Conservation (phyloP, 2,888 invertebrate genomes). For the Drosophila nr. perissopoda region DNA sequence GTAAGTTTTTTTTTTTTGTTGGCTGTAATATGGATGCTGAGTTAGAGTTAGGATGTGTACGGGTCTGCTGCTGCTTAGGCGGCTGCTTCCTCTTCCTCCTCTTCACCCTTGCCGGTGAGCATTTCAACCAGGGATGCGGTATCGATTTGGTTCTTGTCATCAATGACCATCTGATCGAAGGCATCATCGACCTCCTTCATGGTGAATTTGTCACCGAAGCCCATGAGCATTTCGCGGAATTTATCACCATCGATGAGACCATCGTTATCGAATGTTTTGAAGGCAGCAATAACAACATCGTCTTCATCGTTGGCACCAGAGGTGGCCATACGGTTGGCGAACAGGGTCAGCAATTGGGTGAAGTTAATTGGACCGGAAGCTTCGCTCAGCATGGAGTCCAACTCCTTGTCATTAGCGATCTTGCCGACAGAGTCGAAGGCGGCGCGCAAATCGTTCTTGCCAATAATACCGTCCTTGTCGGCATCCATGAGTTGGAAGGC, state of each 20-base stretch:
- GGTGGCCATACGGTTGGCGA: constrained; percentile 96
- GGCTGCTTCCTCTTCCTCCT: constrained; percentile 88
- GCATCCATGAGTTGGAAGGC: constrained; percentile 98
- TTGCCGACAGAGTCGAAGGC: constrained; percentile 97
- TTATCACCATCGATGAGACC: constrained; percentile 95
- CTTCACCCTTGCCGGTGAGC: constrained; percentile 94
- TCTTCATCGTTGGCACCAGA: constrained; percentile 95
- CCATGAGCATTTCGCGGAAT: constrained; percentile 95
- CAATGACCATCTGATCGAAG: constrained; percentile 96
- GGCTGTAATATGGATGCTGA: constrained; percentile 69
- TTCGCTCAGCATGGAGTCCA: constrained; percentile 95
- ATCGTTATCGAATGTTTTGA: constrained; percentile 95
- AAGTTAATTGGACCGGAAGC: constrained; percentile 97
- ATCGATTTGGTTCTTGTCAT: constrained; percentile 95
- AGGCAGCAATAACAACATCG: constrained; percentile 95
- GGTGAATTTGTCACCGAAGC: constrained; percentile 97
- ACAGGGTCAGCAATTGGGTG: constrained; percentile 96
- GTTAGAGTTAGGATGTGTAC: constrained; percentile 78
- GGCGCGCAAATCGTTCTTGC: constrained; percentile 95
- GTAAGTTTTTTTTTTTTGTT: constrained; percentile 40
- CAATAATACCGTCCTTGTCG: constrained; percentile 96
- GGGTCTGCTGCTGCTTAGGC: constrained; percentile 79
- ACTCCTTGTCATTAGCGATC: constrained; percentile 94
- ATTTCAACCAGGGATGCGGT: constrained; percentile 94
- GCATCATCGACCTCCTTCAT: constrained; percentile 95